Evolutionary conservation across 1,140 invertebrate genomes (phyloP).

Genomic region (Magallana ariakensis): DNA sequence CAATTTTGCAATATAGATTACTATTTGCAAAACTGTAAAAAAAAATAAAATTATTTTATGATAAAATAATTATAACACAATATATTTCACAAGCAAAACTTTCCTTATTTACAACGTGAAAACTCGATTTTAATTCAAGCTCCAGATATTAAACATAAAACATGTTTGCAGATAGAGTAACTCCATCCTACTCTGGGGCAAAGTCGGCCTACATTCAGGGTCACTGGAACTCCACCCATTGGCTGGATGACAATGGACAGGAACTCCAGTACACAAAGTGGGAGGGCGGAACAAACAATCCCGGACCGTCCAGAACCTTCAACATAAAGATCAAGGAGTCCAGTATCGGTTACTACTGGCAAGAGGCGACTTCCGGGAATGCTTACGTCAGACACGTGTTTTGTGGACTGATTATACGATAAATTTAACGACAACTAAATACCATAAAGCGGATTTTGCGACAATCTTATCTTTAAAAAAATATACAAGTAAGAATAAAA

Average conservation of each 20-base stretch:
- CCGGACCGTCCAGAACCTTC: no score
- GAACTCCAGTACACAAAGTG: neutral
- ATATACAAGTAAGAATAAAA: no score
- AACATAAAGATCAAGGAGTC: neutral
- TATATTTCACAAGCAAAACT: neutral
- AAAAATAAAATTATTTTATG: neutral
- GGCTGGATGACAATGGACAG: neutral
- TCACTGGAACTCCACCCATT: neutral
- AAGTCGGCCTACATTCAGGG: constrained; percentile 7
- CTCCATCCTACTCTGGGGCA: neutral
- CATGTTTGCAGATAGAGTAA: neutral
- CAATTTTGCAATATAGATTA: no score
- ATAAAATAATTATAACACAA: neutral
- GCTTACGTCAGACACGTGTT: neutral
- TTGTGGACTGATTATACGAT: neutral
- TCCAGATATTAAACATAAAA: no score
- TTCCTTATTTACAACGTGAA: no score
- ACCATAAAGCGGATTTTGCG: no score
- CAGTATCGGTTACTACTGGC: neutral
- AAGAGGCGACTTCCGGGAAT: neutral
- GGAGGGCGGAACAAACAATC: neutral
- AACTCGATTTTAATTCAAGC: no score
- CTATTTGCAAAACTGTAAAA: neutral
- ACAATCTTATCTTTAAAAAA: no score
- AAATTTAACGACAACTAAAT: no score